These are phyloP conservation scores for Aselliscus stoliczkanus DNA, from an alignment of 2,797 vertebrate species.

Conservation along the genomic window DNA sequence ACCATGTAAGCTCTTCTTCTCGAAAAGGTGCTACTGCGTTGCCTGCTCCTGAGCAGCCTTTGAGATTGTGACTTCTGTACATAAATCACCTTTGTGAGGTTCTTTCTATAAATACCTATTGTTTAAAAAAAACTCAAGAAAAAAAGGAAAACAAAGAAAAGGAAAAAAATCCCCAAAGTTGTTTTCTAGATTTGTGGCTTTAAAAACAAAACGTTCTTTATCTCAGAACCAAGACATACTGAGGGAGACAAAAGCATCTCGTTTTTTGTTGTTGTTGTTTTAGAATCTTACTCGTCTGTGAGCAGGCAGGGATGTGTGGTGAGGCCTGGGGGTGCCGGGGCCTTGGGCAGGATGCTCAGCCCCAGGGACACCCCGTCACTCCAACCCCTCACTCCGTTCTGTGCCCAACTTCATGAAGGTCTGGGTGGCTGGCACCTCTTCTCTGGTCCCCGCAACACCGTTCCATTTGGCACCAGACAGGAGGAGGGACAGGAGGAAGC, in stretches of 20 bases:
- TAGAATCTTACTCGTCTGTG: not conserved
- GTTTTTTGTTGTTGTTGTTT: not conserved
- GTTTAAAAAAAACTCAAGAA: slow-evolving; percentile 70
- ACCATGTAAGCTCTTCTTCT: slow-evolving; percentile 76
- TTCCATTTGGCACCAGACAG: not conserved
- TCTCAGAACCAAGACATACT: not conserved
- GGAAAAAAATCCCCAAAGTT: slow-evolving; percentile 63
- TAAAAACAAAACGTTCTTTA: slow-evolving; percentile 67
- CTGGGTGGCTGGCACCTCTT: not conserved
- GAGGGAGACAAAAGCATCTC: slow-evolving; percentile 56
- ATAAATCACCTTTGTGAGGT: slow-evolving; percentile 79
- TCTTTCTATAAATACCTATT: slow-evolving; percentile 81
- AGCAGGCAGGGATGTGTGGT: not conserved
- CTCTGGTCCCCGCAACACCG: not conserved
- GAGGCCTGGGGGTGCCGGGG: not conserved
- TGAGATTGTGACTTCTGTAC: slow-evolving; percentile 77
- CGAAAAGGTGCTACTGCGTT: slow-evolving; percentile 83
- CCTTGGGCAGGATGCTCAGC: fast-evolving
- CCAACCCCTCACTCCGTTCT: not conserved
- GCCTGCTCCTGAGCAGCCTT: slow-evolving; percentile 81
- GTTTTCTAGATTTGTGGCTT: slow-evolving; percentile 81
- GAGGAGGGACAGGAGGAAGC: not conserved
- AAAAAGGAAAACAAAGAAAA: slow-evolving; percentile 47
- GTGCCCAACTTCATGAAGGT: not conserved
- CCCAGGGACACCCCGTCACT: not conserved